Base-by-base conservation (phyloP, 2,888 invertebrate genomes). In the Bombylius major region DNA sequence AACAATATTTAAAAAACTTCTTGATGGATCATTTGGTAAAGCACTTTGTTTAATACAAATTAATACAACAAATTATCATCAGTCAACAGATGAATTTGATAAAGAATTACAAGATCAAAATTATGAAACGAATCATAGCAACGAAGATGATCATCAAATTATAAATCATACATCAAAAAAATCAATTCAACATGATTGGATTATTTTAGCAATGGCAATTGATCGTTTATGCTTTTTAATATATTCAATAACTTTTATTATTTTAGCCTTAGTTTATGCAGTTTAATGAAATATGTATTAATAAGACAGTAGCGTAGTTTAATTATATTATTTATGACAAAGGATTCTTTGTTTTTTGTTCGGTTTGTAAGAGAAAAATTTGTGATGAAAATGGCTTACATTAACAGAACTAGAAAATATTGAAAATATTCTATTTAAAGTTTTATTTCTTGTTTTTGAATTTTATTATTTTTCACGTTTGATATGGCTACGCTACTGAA, bases 121-220 rank as follows among this genome's bases (percentile, higher is more conserved):
- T 50, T 70, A 73, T 56, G 75, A 75, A 42, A 74, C 67, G 39
- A 46, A 67, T 39, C 55, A 55, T 12, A 66, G 64, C 31, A 67
- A 65, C 31, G 67, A 66, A 8, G 74, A 75, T 47, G 74, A 75
- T 52, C 69, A 71, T 55, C 73, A 74, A 47, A 70, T 73, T 45
- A 68, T 70, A 51, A 53, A 46, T 4, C 39, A 56, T 31, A n/a
- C 51, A 12, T 42, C 50, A 14, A 55, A 51, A 36, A 42, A 62
- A 65, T 70, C 69, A 4, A 62, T 76, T 1, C 80, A 81, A 62
- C 76, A 78, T 44, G 83, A 84, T 65, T 84, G 83, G 83, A 70
- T 80, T n/a, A 68, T 82, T 13, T 65, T 83, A 50, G 83, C 82
- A 36, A 79, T 79, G 4, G 80, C 81, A 9, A 75, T 84, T 55